Base-by-base conservation (phyloP, 2,797 vertebrate species). In the Gobionotothen gibberifrons region DNA sequence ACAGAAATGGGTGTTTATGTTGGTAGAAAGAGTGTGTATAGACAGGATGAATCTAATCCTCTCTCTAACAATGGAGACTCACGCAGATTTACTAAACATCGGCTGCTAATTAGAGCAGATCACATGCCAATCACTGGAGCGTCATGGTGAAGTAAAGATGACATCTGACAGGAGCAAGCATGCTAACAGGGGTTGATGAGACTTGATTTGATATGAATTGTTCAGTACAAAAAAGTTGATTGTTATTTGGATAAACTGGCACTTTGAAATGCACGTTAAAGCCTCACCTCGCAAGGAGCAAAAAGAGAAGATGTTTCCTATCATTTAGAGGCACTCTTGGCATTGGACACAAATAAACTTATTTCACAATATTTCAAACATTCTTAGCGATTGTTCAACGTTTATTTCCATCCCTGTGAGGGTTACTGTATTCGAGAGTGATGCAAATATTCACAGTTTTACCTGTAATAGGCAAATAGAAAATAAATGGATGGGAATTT, bases 51-150 rank as follows among this genome's bases (percentile, higher is more conserved):
- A 59, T 61, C 56, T 71, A 82, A 88, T 84, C 70, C 76, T 19
- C 65, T 17, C 57, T 64, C 59, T 43, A 72, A 84, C 81, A 87
- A 81, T 52, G 66, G 78, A 72, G 72, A 86, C 71, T 70, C 62
- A 70, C 19, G 1, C 55, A 75, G 76, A 86, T 86, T 82, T 84
- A 54, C 74, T 15, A 68, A 84, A 78, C 79, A 73, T 81, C 74
- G 60, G 59, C 72, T 74, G 76, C 69, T 83, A 81, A 85, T 87
- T 73, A 84, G 64, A 77, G 74, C 70, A 79, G 77, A 85, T 85
- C 52, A 69, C 51, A 78, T 65, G 80, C 43, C 77, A 78, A 61
- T 86, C 75, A 80, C 8, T 59, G 46, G 36, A 71, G 53, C n/a
- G 2, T 26, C 36, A 32, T 21, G 15, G 43, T 67, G 19, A 79